phyloP scores from a whole-genome alignment of 2,797 vertebrate species.

The Echiichthys vipera region DNA sequence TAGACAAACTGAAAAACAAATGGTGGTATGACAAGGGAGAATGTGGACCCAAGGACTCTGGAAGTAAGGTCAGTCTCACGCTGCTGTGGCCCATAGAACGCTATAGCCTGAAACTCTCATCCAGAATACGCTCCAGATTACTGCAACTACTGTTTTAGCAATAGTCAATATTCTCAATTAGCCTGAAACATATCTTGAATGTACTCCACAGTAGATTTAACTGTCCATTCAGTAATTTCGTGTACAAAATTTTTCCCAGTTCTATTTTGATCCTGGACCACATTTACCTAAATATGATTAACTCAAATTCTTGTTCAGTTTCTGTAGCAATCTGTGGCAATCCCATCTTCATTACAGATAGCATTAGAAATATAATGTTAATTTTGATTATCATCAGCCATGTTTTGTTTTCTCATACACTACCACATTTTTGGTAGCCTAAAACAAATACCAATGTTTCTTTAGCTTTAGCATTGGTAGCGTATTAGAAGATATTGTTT shows the following conservation, averaged over 20 bases:
- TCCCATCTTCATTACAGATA: constrained; percentile 59
- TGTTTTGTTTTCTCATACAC: constrained; percentile 39
- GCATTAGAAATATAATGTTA: background rate
- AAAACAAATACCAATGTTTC: constrained; percentile 22
- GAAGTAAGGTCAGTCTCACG: constrained; percentile 99
- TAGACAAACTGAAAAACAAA: constrained; percentile 99
- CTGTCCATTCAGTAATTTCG: constrained; percentile 17
- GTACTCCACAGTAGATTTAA: constrained; percentile 37
- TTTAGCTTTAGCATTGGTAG: constrained; percentile 6
- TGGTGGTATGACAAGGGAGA: constrained; percentile 99
- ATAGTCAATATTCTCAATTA: constrained; percentile 35
- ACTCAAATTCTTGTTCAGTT: constrained; percentile 52
- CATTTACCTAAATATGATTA: constrained; percentile 26
- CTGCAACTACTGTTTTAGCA: constrained; percentile 71
- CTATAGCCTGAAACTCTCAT: constrained; percentile 78
- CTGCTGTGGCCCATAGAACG: constrained; percentile 77
- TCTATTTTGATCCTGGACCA: constrained; percentile 35
- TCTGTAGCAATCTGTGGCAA: constrained; percentile 73
- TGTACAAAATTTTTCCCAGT: background rate
- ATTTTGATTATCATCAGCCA: constrained; percentile 26
- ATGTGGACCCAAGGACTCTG: constrained; percentile 99
- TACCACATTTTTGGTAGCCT: constrained; percentile 18
- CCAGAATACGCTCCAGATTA: constrained; percentile 78
- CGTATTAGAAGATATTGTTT: constrained; percentile 6
- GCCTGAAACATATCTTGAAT: constrained; percentile 35